A percentile compares a stretch with the other conserved stretches of the same genome.
phyloP scores from a whole-genome alignment of 2,797 vertebrate genomes.

The Hylomyscus alleni region DNA sequence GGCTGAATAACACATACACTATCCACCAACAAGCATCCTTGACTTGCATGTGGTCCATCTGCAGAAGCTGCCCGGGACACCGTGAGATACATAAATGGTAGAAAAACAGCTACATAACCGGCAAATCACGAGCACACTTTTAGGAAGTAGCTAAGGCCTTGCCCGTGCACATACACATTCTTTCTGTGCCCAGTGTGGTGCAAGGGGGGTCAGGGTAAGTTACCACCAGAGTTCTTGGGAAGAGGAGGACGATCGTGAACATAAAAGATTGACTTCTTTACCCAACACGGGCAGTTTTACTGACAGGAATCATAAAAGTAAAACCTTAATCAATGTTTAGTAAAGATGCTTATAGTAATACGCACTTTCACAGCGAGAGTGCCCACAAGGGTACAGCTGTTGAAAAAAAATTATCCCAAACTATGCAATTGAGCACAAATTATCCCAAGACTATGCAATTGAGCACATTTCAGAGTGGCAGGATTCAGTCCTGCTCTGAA shows the following conservation, averaged over 20 bases:
- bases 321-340: constrained; percentile 33
- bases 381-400: constrained; percentile 14
- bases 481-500: constrained; percentile 16
- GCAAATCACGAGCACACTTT: neutral
- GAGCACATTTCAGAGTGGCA: neutral
- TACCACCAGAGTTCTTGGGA: neutral
- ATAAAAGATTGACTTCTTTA: neutral
- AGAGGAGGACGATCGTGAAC: neutral
- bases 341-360: neutral
- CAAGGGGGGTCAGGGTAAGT: neutral
- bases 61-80: neutral
- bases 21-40: neutral
- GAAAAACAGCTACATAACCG: constrained; percentile 16
- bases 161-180: neutral
- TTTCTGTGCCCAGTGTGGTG: neutral
- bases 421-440: neutral
- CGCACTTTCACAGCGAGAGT: constrained; percentile 11
- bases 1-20: neutral
- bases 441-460: neutral
- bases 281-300: neutral
- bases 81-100: neutral
- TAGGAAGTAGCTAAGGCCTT: neutral
- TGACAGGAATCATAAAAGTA: neutral
- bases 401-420: constrained; percentile 29
- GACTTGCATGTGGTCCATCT: neutral